Conservation (phyloP, 1,140 invertebrate genomes). For the Alviniconcha marisindica region DNA sequence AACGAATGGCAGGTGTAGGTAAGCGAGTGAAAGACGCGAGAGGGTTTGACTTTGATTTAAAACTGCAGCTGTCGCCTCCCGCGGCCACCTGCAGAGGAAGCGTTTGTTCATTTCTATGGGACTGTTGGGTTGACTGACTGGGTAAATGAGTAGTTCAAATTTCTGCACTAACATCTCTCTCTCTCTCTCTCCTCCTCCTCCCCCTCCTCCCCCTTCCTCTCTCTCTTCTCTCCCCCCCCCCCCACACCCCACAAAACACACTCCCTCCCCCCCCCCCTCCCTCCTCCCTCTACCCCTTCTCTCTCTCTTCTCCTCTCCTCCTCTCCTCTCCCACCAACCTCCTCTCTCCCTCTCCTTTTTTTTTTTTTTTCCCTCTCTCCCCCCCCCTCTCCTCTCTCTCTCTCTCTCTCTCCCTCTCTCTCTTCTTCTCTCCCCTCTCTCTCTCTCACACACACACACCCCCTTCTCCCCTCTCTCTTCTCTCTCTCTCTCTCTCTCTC, state of each 20-base stretch:
- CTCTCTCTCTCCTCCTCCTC: slow-evolving; percentile 27
- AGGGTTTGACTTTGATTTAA: neutral
- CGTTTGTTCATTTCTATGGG: neutral
- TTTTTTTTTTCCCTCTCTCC: slow-evolving; percentile 10
- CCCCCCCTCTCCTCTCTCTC: slow-evolving; percentile 26
- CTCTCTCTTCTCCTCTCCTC: slow-evolving; percentile 22
- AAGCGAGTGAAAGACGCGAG: neutral
- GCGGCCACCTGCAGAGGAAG: neutral
- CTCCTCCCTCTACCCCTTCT: slow-evolving; percentile 14
- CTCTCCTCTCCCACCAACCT: neutral
- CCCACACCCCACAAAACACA: no score
- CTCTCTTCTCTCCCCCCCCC: neutral
- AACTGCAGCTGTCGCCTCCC: neutral
- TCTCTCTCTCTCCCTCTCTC: slow-evolving; percentile 29
- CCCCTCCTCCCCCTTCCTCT: slow-evolving; percentile 26
- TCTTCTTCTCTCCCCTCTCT: no score
- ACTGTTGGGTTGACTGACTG: no score
- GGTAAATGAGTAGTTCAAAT: no score
- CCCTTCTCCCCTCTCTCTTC: slow-evolving; percentile 29
- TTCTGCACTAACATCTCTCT: slow-evolving; percentile 6
- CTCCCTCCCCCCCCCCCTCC: slow-evolving; percentile 16
- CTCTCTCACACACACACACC: no score
- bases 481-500: slow-evolving; percentile 29
- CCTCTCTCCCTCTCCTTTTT: no score
- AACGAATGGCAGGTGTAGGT: neutral